Evolutionary conservation across 2,797 vertebrate genomes (phyloP).

Genomic region (Muraenolepis orangiensis): DNA sequence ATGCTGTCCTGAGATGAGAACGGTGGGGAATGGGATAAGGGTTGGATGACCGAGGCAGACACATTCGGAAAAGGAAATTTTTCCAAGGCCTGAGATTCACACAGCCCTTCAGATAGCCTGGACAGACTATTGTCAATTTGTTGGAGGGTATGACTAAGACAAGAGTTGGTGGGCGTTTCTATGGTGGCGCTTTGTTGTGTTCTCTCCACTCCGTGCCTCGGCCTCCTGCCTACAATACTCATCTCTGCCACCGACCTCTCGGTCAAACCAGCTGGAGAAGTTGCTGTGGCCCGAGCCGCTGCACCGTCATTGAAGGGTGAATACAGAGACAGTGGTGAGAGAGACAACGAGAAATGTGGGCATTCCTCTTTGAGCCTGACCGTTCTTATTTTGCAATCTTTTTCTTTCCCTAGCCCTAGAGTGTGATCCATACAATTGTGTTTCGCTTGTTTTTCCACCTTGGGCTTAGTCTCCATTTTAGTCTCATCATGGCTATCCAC

Average conservation of each 20-base stretch:
- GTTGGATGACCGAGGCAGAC: constrained; percentile 64
- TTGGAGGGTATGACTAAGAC: constrained; percentile 74
- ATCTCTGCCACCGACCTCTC: constrained; percentile 48
- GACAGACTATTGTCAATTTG: constrained; percentile 79
- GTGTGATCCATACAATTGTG: constrained; percentile 30
- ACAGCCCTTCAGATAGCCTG: constrained; percentile 71
- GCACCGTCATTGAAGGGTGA: constrained; percentile 63
- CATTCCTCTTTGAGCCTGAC: constrained; percentile 64
- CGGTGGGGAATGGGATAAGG: constrained; percentile 68
- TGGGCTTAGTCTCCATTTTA: constrained; percentile 29
- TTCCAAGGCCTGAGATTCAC: constrained; percentile 68
- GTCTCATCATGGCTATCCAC: constrained; percentile 61
- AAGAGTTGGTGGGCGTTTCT: constrained; percentile 56
- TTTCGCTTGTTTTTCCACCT: constrained; percentile 40
- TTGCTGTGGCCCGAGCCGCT: constrained; percentile 32
- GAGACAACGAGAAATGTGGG: constrained; percentile 66
- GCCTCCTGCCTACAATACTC: constrained; percentile 54
- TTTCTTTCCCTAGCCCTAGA: constrained; percentile 39
- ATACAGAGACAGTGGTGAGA: constrained; percentile 73
- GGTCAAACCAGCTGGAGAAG: constrained; percentile 23
- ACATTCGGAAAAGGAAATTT: constrained; percentile 48
- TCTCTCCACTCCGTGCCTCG: constrained; percentile 57
- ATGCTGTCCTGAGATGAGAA: constrained; percentile 68
- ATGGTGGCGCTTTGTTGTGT: constrained; percentile 46
- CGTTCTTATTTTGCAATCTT: constrained; percentile 35